Evolutionary conservation across 2,888 invertebrate genomes (phyloP), one percentile per base, ranked within the genome.

Genomic region (Chrysina gloriosa): DNA sequence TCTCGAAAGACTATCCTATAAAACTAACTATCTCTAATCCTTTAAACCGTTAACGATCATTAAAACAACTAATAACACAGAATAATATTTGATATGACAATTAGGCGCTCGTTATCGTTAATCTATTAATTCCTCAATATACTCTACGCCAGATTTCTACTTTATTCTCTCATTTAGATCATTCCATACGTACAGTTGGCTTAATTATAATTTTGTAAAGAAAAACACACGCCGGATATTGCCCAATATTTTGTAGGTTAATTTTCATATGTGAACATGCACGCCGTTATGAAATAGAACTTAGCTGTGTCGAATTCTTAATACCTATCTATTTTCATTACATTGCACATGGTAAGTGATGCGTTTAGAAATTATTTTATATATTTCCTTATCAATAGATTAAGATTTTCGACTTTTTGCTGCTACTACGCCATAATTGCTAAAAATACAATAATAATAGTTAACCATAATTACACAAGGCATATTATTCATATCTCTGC

Each of bases 101-200:
- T 65, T 65, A 54, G 54, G 34, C 21, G 42, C 54, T 65, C 65
- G 45, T 65, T 65, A 65, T 65, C 65, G 65, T 29, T 65, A 65
- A 65, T 54, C 65, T 65, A 65, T 54, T 65, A 56, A 54, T 34
- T 34, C 54, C 54, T 54, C 21, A 34, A 39, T 39, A 21, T 21
- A 6, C 19, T 11, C 36, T 23, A 34, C 21, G 36, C 5, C 19
- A 23, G 36, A 56, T 56, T 36, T 54, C 56, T 21, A 56, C 36
- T 36, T 56, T 56, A 56, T 56, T 56, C 56, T 9, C 9, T 56
- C 23, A 21, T 36, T 36, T 36, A 7, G 34, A 54, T 19, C 56
- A 5, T 48, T 48, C 2, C 11, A 9, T n/a, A 25, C n/a, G n/a
- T n/a, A 25, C n/a, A 23, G 48, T 50, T 50, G n/a, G n/a, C n/a